Percentiles rank a stretch among this genome's conserved stretches.
phyloP scores from a whole-genome alignment of 2,797 vertebrate genomes.

The Margarornis squamiger region DNA sequence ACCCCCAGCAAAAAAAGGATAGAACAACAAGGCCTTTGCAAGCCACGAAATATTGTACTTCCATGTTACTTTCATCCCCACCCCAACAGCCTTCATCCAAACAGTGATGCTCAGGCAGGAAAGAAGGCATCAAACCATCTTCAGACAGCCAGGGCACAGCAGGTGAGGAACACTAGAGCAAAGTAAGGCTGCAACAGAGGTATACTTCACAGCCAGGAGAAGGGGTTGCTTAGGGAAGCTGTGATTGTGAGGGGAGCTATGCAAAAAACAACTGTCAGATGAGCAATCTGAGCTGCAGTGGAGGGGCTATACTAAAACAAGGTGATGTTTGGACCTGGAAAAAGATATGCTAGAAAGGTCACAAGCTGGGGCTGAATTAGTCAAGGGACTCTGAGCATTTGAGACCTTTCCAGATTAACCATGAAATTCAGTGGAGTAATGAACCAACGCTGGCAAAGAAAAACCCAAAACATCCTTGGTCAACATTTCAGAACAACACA shows the following conservation, averaged over 20 bases:
- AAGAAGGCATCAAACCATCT: neutral
- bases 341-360: neutral
- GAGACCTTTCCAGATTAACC: neutral
- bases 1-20: neutral
- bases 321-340: neutral
- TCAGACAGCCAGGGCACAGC: neutral
- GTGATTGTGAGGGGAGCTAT: fast-evolving
- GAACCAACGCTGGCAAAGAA: fast-evolving
- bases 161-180: neutral
- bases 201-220: neutral
- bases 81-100: neutral
- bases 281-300: neutral
- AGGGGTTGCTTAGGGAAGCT: neutral
- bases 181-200: neutral
- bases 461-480: neutral
- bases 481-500: neutral
- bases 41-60: neutral
- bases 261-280: neutral
- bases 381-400: neutral
- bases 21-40: neutral
- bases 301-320: neutral
- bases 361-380: neutral
- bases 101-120: neutral
- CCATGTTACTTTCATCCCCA: neutral
- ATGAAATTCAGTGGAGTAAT: neutral